phyloP scores from a whole-genome alignment of 2,113 vertebrate genomes.

The Balaenoptera acutorostrata region DNA sequence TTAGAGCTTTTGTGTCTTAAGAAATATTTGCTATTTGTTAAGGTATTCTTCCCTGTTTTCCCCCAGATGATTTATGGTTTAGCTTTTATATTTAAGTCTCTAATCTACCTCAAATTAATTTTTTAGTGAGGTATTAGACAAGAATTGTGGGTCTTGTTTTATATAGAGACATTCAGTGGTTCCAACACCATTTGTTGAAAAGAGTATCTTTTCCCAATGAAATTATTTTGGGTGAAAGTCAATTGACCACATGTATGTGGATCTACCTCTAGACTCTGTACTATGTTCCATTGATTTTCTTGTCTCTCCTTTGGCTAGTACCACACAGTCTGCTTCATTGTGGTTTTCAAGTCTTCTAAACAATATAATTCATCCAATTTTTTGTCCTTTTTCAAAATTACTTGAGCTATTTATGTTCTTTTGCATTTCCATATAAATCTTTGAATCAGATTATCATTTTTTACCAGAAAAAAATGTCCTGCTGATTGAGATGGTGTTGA shows the following conservation, averaged over 20 bases:
- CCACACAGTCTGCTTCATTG: not conserved
- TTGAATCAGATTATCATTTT: not conserved
- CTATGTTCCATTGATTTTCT: not conserved
- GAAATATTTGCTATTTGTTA: not conserved
- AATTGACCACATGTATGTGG: not conserved
- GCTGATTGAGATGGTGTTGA: not conserved
- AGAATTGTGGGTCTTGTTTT: too few relatives aligned
- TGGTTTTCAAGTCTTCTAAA: not conserved
- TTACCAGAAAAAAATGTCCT: not conserved
- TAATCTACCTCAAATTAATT: not conserved
- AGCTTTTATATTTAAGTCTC: not conserved
- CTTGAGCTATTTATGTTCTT: not conserved
- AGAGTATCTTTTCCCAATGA: not conserved
- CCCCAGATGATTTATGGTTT: not conserved
- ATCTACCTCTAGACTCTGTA: not conserved
- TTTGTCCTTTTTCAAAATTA: not conserved
- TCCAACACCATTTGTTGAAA: not conserved
- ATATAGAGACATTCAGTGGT: not conserved
- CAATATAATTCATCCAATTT: not conserved
- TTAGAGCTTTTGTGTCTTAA: not conserved
- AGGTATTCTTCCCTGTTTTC: not conserved
- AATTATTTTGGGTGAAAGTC: not conserved
- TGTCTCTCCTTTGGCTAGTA: not conserved
- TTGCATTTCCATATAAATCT: not conserved
- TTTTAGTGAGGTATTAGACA: not conserved